phyloP scores from a whole-genome alignment of 2,113 vertebrate species.

The Nanorana parkeri region DNA sequence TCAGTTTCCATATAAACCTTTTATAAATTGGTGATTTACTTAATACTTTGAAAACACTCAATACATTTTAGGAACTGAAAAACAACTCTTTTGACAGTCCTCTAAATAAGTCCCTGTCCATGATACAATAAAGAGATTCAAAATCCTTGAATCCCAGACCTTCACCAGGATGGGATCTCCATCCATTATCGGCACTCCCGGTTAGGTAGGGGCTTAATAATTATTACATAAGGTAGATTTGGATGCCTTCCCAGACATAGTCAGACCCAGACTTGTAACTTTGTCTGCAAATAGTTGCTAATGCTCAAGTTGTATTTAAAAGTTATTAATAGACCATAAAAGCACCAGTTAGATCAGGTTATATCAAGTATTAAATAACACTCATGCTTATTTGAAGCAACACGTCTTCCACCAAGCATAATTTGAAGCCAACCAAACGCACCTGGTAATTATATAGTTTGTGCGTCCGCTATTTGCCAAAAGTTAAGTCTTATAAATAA shows the following conservation, averaged over 20 bases:
- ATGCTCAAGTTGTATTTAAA: constrained; percentile 58
- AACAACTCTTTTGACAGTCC: no score
- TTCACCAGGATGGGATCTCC: constrained; percentile 16
- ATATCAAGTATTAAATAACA: constrained; percentile 59
- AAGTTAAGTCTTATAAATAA: constrained; percentile 59
- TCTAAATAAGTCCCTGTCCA: no score
- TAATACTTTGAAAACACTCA: no score
- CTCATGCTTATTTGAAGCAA: constrained; percentile 56
- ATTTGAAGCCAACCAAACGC: constrained; percentile 66
- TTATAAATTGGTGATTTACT: no score
- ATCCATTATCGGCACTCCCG: not conserved
- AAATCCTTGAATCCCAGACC: not conserved
- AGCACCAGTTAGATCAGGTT: constrained; percentile 56
- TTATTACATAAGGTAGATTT: constrained; percentile 52
- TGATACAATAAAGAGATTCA: no score
- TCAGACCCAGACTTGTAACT: constrained; percentile 56
- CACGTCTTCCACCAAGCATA: constrained; percentile 43
- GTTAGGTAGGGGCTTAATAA: constrained; percentile 28
- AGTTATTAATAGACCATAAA: constrained; percentile 59
- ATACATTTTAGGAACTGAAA: no score
- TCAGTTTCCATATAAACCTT: no score
- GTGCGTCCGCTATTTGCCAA: constrained; percentile 65
- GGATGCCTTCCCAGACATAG: constrained; percentile 51
- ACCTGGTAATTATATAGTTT: constrained; percentile 58
- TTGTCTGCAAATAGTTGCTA: constrained; percentile 57